These are phyloP conservation scores for Temnothorax curvispinosus DNA, from an alignment of 1,140 invertebrate genomes.

Conservation along the genomic window DNA sequence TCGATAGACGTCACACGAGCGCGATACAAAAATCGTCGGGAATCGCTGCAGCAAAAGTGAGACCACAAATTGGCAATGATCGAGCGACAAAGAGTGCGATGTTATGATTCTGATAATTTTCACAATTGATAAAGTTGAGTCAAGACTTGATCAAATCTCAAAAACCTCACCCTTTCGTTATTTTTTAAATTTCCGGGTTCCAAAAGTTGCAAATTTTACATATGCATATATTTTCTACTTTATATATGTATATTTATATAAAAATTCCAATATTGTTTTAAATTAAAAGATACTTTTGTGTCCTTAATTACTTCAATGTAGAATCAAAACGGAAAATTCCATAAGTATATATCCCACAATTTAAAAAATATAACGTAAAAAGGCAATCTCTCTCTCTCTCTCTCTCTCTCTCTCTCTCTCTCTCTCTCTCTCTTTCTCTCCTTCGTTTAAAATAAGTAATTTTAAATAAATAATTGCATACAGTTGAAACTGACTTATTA, in stretches of 20 bases:
- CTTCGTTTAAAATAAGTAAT: background rate
- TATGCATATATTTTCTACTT: background rate
- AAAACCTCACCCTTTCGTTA: background rate
- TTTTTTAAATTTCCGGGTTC: background rate
- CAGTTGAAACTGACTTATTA: background rate
- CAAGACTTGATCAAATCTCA: background rate
- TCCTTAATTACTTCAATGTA: background rate
- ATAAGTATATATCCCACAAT: background rate
- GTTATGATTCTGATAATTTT: conserved; percentile 12
- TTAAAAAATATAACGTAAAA: background rate
- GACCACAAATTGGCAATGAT: conserved; percentile 36
- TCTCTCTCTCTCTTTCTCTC: too few relatives aligned
- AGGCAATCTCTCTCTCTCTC: background rate
- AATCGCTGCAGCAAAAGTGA: conserved; percentile 60
- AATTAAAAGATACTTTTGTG: background rate
- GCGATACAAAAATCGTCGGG: conserved; percentile 69
- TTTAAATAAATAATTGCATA: conserved; percentile 11
- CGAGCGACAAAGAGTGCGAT: conserved; percentile 69
- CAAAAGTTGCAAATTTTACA: background rate
- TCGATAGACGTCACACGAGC: conserved; percentile 43
- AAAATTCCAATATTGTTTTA: background rate
- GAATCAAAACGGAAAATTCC: background rate
- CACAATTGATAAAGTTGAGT: background rate
- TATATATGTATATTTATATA: background rate
- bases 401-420: too few relatives aligned